Evolutionary conservation across 2,797 vertebrate genomes (phyloP), one percentile per base, ranked within the genome.

Genomic region (Amniataba percoides): DNA sequence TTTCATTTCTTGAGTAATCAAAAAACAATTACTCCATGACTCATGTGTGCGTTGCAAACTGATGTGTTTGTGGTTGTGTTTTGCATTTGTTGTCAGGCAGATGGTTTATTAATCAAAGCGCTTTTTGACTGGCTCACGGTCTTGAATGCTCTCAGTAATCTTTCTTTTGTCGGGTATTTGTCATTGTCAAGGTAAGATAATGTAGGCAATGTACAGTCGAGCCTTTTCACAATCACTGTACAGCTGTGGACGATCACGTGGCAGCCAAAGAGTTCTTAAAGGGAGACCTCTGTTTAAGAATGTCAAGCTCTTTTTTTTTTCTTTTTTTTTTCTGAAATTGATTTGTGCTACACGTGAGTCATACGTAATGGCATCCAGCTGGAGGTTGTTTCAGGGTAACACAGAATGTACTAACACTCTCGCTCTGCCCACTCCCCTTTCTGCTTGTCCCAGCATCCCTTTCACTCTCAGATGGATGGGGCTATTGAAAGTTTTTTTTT

Each of bases 321-420:
- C n/a, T 60, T 71, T 23, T 40, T 71, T 43, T 65, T 51, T 40
- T 74, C 58, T 71, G n/a, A 36, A 87, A 91, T 87, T 81, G 85
- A 80, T 86, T 63, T 57, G 27, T 23, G 48, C 34, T 81, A 69
- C 78, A 83, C 21, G 73, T 89, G 86, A 92, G 82, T 85, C 77
- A 53, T 57, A 66, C 67, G 52, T 91, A 92, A 93, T 88, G 85
- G 57, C 75, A 87, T 87, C 82, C 93, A 93, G 90, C 90, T 93
- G 92, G 82, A 84, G 70, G 70, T 71, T 74, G 82, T 77, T 82
- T 81, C 71, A 78, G 81, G 78, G 76, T 52, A 69, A 78, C 25
- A 21, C 62, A 62, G 82, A 88, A 78, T 60, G 79, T 78, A 62
- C 79, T 87, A 84, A 82, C 82, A 59, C 64, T 45, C 64, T 64